Evolutionary conservation across 2,113 vertebrate species (phyloP), one percentile per base, ranked within the genome.

Genomic region (Turdus rufiventris): DNA sequence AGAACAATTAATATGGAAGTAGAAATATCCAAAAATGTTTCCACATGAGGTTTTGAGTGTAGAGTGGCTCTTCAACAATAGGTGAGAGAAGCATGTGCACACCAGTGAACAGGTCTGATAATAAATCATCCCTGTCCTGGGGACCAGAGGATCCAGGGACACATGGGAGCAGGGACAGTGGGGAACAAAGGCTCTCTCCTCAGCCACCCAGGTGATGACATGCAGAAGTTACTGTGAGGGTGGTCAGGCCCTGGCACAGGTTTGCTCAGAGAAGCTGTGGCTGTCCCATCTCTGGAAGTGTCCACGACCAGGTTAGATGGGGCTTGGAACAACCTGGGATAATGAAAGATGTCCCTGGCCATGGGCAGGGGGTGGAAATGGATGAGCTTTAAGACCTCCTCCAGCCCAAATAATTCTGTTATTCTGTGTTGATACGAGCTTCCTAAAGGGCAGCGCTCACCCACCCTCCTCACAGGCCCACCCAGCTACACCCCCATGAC

Each of bases 151-250:
- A 38, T 31, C 14, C 25, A 47, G 21, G 53, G 48, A 54, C 34
- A 67, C 1, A 1, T 0, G 1, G 43, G 25, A 89, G 4, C 40
- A 51, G 29, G 8, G 42, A 26, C 1, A 3, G 36, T 16, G 8
- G 19, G 29, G 47, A 65, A 18, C 31, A 21, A 42, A 50, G 36
- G 34, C 6, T 0, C 26, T 53, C 20, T 85, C 51, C 61, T 51
- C 0, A 0, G 24, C 10, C 42, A 42, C 26, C n/a, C 23, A 15
- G 12, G 6, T 10, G 53, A 47, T 15, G 60, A 36, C 10, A 23
- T 4, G 18, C 33, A n/a, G n/a, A 89, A 66, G 15, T 66, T n/a
- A 51, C n/a, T 45, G 38, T n/a, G 53, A 73, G 18, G 28, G 33
- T 57, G 33, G 28, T 1, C 4, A 81, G 53, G 68, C 43, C 51